Base-by-base conservation (phyloP, 2,797 vertebrate genomes). In the Gobio occitaniae region DNA sequence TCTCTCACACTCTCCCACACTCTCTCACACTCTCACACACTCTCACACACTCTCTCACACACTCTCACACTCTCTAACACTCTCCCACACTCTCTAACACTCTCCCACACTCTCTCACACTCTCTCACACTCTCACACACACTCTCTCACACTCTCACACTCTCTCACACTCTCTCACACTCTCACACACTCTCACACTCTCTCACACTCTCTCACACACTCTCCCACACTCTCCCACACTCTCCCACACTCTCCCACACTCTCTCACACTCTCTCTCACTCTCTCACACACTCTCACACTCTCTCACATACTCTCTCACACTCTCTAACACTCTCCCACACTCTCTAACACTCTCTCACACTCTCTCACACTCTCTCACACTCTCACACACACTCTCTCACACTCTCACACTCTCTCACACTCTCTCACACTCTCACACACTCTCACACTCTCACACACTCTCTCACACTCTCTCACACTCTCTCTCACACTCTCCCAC, bases 361-460 rank as follows among this genome's bases (percentile, higher is more conserved):
- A 4, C 32, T 7, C 76, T 87, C 82, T 83, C 86, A 77, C 59
- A 9, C 63, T 0, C 63, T 9, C 63, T 25, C 47, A 50, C 70
- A 50, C 48, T 3, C 59, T 5, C 85, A 96, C 98, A n/a, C 38
- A 38, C 32, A 32, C 32, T 2, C 32, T 32, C 32, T 1, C 32
- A 32, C 32, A 32, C 32, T 2, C 32, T 32, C 32, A 2, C 38
- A 1, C 38, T 84, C 85, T 81, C 59, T 16, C 41, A 47, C 41
- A 47, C 21, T 47, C 19, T 2, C 19, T 13, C 61, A 3, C 54
- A n/a, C 56, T 2, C 32, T 32, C 32, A 1, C 32, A 2, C 32
- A 32, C 32, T 2, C 32, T 32, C 32, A 32, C 32, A 32, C 32
- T 50, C 21, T 3, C 41, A 16, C 65, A 10, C 56, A 63, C 59